phyloP scores from a whole-genome alignment of 2,888 invertebrate species.

The Heliconius hortense region DNA sequence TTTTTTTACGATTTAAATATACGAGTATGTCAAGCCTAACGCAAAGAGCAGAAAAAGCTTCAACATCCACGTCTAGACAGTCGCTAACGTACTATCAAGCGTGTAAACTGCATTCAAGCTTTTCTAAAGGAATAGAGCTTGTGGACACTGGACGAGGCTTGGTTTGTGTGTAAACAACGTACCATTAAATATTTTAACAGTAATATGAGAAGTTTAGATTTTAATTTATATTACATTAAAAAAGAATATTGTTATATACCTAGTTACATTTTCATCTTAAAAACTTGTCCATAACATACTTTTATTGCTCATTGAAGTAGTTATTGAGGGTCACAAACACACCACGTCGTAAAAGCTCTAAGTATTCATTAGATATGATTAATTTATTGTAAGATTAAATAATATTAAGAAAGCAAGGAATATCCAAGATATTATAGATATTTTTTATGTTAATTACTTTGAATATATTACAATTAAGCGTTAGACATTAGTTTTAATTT shows the following conservation, averaged over 20 bases:
- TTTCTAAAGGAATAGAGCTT: no score
- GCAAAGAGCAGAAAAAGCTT: no score
- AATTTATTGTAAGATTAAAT: slow-evolving; percentile 73
- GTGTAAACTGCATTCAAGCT: no score
- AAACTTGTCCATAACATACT: neutral
- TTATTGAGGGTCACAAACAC: slow-evolving; percentile 59
- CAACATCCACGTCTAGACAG: no score
- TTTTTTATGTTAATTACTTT: slow-evolving; percentile 61
- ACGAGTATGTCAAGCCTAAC: no score
- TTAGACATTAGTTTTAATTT: slow-evolving; percentile 62
- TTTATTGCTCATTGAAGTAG: slow-evolving; percentile 67
- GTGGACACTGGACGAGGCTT: no score
- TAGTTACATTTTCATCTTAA: neutral
- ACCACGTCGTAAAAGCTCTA: slow-evolving; percentile 65
- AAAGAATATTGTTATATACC: neutral
- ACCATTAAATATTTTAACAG: neutral
- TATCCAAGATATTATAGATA: slow-evolving; percentile 77
- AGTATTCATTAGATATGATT: slow-evolving; percentile 79
- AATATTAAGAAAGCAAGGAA: slow-evolving; percentile 71
- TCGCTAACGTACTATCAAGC: no score
- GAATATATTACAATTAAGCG: slow-evolving; percentile 59
- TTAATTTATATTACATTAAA: neutral
- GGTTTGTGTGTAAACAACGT: no score
- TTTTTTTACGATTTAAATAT: no score
- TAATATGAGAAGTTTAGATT: neutral